A percentile compares a stretch with the other conserved stretches of the same genome.
These are phyloP conservation scores for Drosophila bifasciata DNA, from an alignment of 1,140 invertebrate species.

Conservation along the genomic window DNA sequence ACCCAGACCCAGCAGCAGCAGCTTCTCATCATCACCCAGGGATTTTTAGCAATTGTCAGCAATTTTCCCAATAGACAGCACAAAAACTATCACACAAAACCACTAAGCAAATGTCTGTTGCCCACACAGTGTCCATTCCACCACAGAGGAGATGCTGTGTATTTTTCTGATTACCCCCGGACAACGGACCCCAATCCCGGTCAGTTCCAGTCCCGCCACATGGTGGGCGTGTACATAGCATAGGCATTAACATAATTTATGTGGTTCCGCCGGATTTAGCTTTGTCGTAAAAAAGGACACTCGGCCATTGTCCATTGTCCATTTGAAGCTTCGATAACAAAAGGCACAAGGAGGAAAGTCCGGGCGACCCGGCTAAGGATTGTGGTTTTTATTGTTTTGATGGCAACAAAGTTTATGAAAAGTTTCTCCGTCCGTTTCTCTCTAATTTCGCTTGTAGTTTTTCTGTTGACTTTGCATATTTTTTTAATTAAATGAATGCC, in stretches of 20 bases:
- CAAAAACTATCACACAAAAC: slow-evolving; percentile 68
- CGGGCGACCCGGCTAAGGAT: slow-evolving; percentile 26
- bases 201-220: slow-evolving; percentile 29
- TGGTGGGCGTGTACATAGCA: slow-evolving; percentile 79
- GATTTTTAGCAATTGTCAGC: slow-evolving; percentile 80
- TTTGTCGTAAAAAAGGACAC: slow-evolving; percentile 80
- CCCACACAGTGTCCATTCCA: slow-evolving; percentile 31
- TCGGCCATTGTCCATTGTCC: slow-evolving; percentile 78
- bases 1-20: not conserved
- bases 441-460: slow-evolving; percentile 74
- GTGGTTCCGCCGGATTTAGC: slow-evolving; percentile 82
- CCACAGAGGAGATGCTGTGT: slow-evolving; percentile 55
- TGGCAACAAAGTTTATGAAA: slow-evolving; percentile 82
- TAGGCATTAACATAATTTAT: slow-evolving; percentile 84
- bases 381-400: slow-evolving; percentile 83
- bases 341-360: slow-evolving; percentile 30
- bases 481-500: slow-evolving; percentile 80
- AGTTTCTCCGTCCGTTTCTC: slow-evolving; percentile 42
- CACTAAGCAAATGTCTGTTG: slow-evolving; percentile 74
- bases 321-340: slow-evolving; percentile 79
- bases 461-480: slow-evolving; percentile 82
- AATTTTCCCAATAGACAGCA: slow-evolving; percentile 68
- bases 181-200: slow-evolving; percentile 15
- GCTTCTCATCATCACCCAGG: slow-evolving; percentile 40
- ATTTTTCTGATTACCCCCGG: slow-evolving; percentile 77